Percentiles rank a stretch among this genome's conserved stretches.
phyloP scores from a whole-genome alignment of 2,113 vertebrate genomes.

The Shinisaurus crocodilurus region DNA sequence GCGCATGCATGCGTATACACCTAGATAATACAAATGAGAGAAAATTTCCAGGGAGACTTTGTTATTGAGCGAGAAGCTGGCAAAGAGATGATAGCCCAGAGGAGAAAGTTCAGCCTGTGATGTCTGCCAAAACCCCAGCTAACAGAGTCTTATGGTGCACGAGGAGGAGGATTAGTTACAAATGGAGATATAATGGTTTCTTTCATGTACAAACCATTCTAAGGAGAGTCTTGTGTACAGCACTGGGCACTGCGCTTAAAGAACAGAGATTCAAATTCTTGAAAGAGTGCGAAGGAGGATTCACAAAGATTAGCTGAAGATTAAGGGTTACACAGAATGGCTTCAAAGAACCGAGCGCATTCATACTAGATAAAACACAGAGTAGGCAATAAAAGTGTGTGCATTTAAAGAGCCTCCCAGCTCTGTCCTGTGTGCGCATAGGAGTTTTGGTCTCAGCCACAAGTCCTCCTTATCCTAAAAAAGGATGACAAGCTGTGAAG shows the following conservation, averaged over 20 bases:
- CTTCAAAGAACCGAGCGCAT: background rate
- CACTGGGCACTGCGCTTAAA: constrained; percentile 1
- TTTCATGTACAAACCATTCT: constrained; percentile 6
- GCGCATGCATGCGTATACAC: background rate
- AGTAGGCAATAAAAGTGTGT: background rate
- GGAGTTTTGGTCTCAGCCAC: background rate
- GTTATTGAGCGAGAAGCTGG: background rate
- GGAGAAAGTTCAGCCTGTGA: background rate
- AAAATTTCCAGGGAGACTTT: background rate
- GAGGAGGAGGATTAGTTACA: background rate
- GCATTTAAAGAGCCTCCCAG: background rate
- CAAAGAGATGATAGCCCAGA: background rate
- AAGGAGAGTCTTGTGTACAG: background rate
- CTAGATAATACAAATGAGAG: background rate
- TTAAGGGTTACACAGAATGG: accelerated
- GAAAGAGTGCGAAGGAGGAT: background rate
- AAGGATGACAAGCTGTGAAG: background rate
- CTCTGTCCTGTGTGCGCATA: background rate
- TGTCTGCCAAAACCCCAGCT: background rate
- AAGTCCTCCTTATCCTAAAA: background rate
- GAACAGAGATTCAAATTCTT: constrained; percentile 16
- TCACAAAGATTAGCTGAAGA: background rate
- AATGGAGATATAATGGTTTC: background rate
- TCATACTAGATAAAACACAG: background rate
- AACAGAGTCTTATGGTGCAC: background rate